Base-by-base conservation (phyloP, 2,888 invertebrate genomes). In the Tenthredo mesomela region DNA sequence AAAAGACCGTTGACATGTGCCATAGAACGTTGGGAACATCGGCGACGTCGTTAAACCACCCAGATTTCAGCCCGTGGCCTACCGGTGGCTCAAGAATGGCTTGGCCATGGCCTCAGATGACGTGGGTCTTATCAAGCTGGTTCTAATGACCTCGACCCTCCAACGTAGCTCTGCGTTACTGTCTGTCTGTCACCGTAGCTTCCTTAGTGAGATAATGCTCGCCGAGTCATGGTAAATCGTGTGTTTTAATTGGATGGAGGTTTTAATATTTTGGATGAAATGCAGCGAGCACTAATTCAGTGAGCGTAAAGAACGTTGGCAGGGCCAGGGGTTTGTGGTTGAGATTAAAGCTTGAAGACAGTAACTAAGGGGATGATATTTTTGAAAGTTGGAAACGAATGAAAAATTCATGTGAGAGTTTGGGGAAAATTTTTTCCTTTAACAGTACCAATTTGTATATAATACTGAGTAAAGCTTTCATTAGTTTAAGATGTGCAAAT, bases 101-200 rank as follows among this genome's bases (percentile, higher is more conserved):
- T 21, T 43, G 43, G 82, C 82, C 25, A n/a, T 82, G 43, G 43
- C 37, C 47, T 50, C 80, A 61, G 61, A 80, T 80, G 82, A 82
- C 82, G 82, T 29, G 33, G 65, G 82, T 67, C 82, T 82, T 82
- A 82, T 82, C 82, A 82, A 82, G 50, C 67, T 29, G 25, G 70
- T 82, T 82, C 50, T 82, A 82, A 82, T 82, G 82, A 67, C 70
- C 82, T 82, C 67, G 67, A 67, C 82, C 47, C 82, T 43, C 29
- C 82, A 12, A 37, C 67, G 67, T 70, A 37, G 77, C 50, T 77
- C 50, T 29, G 33, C 77, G 54, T 77, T 77, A 50, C 77, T 77
- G 77, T 77, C 77, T 25, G 54, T 47, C 77, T 54, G 50, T 54
- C 47, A 50, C 37, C 25, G 77, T 47, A 33, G 47, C 37, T 77